A percentile compares a stretch with the other conserved stretches of the same genome.
These are phyloP conservation scores for Athripsodes cinereus DNA, from an alignment of 2,888 invertebrate species.

Conservation along the genomic window DNA sequence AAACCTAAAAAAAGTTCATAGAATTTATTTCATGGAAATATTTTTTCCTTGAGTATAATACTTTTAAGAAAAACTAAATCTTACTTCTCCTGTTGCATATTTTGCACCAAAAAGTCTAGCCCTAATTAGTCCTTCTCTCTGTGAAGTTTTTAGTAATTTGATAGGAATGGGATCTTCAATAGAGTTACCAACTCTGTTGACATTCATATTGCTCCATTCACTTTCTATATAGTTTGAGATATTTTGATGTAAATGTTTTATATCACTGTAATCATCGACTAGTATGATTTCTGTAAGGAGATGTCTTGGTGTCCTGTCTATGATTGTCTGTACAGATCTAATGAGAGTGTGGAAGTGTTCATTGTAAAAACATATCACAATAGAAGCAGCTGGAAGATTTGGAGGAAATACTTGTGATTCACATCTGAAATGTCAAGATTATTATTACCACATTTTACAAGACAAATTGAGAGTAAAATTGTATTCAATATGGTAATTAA, in stretches of 20 bases:
- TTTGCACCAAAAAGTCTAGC: conserved; percentile 87
- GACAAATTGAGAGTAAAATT: not conserved
- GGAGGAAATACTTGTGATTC: conserved; percentile 52
- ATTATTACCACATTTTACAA: not conserved
- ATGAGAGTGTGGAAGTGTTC: conserved; percentile 85
- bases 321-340: conserved; percentile 79
- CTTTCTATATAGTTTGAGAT: conserved; percentile 53
- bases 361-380: conserved; percentile 94
- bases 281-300: conserved; percentile 84
- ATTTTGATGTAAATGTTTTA: conserved; percentile 57
- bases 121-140: conserved; percentile 86
- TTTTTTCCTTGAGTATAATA: too few species aligned
- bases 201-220: conserved; percentile 41
- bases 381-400: conserved; percentile 69
- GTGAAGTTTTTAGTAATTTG: conserved; percentile 65
- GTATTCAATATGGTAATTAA: not conserved
- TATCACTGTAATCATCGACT: conserved; percentile 85
- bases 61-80: too few species aligned
- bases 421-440: too few species aligned
- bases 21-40: too few species aligned
- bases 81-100: conserved; percentile 67
- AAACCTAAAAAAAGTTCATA: conserved; percentile 55
- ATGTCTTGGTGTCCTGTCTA: conserved; percentile 69
- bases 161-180: conserved; percentile 36
- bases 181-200: conserved; percentile 31